Base-by-base conservation (phyloP, 1,140 invertebrate genomes). In the Drosophila asahinai region DNA sequence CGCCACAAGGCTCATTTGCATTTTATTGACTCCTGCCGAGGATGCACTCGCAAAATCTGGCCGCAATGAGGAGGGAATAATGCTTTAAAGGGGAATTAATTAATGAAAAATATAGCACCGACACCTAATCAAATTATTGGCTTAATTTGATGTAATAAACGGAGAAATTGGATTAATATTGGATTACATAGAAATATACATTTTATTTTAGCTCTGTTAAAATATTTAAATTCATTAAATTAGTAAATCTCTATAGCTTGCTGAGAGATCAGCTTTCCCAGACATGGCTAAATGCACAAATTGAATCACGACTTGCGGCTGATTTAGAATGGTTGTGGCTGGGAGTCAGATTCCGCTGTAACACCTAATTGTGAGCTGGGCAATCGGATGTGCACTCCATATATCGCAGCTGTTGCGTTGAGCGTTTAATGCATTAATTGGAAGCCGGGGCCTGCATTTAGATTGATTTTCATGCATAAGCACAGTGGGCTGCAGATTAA, bases 341-440 rank as follows among this genome's bases (percentile, higher is more conserved):
- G 3, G 33, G 52, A 55, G 52, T 38, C 33, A 55, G 36, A 40
- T 40, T 57, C 14, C 54, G 19, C 36, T 25, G 14, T 38, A 5
- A 45, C 49, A 73, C 70, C 43, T 73, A 55, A 19, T 60, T 17
- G 45, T 30, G 17, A 67, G 33, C 19, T n/a, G 30, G 2, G 12
- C 40, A 22, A 22, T 19, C 1, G 15, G 30, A 30, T 30, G 27
- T 30, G 15, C 22, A 30, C 49, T 40, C 17, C 33, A 6, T 40
- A 6, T 40, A 11, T 38, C 12, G 14, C 17, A 52, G 33, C 55
- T 49, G 30, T 9, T 42, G 51, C 11, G 12, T 14, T 30, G 17
- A 59, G 74, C 76, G n/a, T 59, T 78, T 55, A 80, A 66, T 80
- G 40, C 61, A 71, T 71, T 81, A 87, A 87, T 83, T 84, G 73